phyloP scores from a whole-genome alignment of 1,140 invertebrate species.

The Microplitis mediator region DNA sequence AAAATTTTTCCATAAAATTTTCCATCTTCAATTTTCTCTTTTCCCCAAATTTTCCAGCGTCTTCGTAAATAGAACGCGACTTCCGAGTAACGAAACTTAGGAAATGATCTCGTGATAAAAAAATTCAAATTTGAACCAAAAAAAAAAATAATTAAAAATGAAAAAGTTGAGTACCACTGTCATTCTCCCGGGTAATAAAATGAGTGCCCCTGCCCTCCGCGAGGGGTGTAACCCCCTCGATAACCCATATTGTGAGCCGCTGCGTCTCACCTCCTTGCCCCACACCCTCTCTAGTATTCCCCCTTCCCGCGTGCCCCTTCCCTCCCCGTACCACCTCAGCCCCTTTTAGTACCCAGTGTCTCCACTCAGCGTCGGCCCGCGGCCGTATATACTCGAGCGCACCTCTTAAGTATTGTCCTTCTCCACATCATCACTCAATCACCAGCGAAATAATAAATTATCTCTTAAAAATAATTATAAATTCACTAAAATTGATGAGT shows the following conservation, averaged over 20 bases:
- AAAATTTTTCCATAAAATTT: too few species aligned
- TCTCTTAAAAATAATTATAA: conserved; percentile 33
- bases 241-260: conserved; percentile 61
- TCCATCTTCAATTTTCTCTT: too few species aligned
- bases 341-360: conserved; percentile 7
- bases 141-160: conserved; percentile 1
- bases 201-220: conserved; percentile 60
- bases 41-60: too few species aligned
- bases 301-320: background rate
- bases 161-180: conserved; percentile 56
- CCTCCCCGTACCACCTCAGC: background rate
- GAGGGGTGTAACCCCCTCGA: conserved; percentile 58
- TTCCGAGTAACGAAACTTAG: too few species aligned
- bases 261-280: background rate
- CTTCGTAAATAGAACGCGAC: too few species aligned
- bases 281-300: background rate
- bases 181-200: conserved; percentile 58
- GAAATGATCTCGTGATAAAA: too few species aligned
- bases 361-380: conserved; percentile 49
- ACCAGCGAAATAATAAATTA: conserved; percentile 41
- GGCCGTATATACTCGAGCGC: conserved; percentile 59
- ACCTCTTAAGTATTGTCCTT: conserved; percentile 57
- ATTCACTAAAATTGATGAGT: conserved; percentile 58
- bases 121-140: background rate
- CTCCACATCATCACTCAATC: conserved; percentile 47